Percentiles rank a stretch among this genome's conserved stretches.
phyloP scores from a whole-genome alignment of 1,140 invertebrate species.

The Bombus ignitus region DNA sequence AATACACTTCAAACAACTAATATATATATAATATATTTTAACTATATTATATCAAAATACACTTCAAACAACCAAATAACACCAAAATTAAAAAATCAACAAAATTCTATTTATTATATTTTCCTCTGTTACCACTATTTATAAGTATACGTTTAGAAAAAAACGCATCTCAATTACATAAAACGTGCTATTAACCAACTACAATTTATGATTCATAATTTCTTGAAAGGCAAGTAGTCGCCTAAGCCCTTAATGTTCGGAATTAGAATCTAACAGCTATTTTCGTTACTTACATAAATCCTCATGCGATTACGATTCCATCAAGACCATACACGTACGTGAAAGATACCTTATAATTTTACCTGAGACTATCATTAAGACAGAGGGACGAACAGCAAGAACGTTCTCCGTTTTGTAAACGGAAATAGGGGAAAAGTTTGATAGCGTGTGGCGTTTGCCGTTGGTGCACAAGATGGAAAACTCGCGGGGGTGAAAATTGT shows the following conservation, averaged over 20 bases:
- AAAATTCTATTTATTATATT: no score
- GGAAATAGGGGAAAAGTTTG: not conserved
- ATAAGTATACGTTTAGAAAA: no score
- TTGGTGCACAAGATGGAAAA: conserved; percentile 38
- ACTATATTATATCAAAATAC: no score
- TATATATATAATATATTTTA: no score
- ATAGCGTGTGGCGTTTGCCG: conserved; percentile 5
- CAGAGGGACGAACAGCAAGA: not conserved
- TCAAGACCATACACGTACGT: not conserved
- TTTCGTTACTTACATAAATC: not conserved
- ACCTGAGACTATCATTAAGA: not conserved
- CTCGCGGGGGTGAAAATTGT: conserved; percentile 65
- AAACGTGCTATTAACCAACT: no score
- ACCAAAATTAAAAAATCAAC: no score
- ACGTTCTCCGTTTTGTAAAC: no score
- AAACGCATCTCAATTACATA: no score
- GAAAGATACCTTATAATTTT: not conserved
- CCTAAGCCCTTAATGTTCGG: not conserved
- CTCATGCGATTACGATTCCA: not conserved
- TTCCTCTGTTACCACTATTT: no score
- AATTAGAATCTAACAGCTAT: not conserved
- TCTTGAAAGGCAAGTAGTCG: not conserved
- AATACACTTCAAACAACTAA: no score
- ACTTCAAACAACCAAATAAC: no score
- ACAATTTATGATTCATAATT: not conserved